phyloP scores from a whole-genome alignment of 1,140 invertebrate species.

The Cryptotermes secundus region DNA sequence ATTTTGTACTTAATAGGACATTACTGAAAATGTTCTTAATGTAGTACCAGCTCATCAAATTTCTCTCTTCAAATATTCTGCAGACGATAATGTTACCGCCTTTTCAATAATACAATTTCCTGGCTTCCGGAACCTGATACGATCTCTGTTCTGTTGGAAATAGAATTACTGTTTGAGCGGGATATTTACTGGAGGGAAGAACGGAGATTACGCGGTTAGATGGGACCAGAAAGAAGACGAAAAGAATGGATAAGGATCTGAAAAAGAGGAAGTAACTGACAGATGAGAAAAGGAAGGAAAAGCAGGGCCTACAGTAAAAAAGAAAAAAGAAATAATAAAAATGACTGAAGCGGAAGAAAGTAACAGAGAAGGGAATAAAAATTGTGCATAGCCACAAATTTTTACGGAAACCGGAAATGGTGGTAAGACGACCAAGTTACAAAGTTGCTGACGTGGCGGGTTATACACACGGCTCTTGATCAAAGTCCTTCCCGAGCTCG shows the following conservation, averaged over 20 bases:
- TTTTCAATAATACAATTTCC: not conserved
- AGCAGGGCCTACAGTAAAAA: too few relatives aligned
- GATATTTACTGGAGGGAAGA: not conserved
- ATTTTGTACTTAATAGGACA: too few relatives aligned
- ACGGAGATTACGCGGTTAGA: not conserved
- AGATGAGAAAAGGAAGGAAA: not conserved
- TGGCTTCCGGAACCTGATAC: not conserved
- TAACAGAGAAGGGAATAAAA: not conserved
- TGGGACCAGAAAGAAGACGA: not conserved
- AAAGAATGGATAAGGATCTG: not conserved
- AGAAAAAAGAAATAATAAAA: not conserved
- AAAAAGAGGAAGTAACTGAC: not conserved
- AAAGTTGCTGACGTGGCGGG: not conserved
- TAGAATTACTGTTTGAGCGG: not conserved
- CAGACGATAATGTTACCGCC: not conserved
- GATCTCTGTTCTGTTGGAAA: not conserved
- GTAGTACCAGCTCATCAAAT: too few relatives aligned
- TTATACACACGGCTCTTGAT: not conserved
- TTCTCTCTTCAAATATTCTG: not conserved
- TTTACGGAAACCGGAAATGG: not conserved
- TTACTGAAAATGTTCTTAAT: too few relatives aligned
- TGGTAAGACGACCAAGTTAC: not conserved
- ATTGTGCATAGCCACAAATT: not conserved
- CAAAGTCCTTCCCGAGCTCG: not conserved
- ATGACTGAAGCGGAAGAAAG: slow-evolving; percentile 1